Percentiles rank a stretch among this genome's conserved stretches.
These are phyloP conservation scores for Mycalesis mineus DNA, from an alignment of 2,888 invertebrate genomes.

Conservation along the genomic window DNA sequence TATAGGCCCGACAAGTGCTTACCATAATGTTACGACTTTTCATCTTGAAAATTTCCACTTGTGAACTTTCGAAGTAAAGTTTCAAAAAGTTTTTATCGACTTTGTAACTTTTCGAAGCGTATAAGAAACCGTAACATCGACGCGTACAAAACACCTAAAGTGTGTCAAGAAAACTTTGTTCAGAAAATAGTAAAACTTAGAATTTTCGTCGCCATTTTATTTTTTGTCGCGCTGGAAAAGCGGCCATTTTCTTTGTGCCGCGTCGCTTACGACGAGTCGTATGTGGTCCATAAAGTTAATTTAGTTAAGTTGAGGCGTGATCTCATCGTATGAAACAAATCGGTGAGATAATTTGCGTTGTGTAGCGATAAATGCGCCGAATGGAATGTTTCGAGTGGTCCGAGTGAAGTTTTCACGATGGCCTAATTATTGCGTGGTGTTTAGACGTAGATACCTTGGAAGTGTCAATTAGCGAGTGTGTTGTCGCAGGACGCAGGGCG, in stretches of 20 bases:
- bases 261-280: slow-evolving; percentile 74
- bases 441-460: slow-evolving; percentile 41
- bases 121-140: slow-evolving; percentile 41
- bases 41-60: slow-evolving; percentile 78
- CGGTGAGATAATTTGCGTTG: slow-evolving; percentile 57
- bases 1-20: slow-evolving; percentile 55
- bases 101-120: slow-evolving; percentile 59
- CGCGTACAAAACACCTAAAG: slow-evolving; percentile 45
- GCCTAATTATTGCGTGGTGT: slow-evolving; percentile 73
- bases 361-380: slow-evolving; percentile 40
- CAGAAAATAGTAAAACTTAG: slow-evolving; percentile 78
- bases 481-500: slow-evolving; percentile 64
- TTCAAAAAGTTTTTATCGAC: slow-evolving; percentile 65
- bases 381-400: slow-evolving; percentile 47
- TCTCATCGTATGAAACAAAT: slow-evolving; percentile 69
- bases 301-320: slow-evolving; percentile 74
- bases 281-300: slow-evolving; percentile 75
- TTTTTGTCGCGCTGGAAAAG: slow-evolving; percentile 80
- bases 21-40: slow-evolving; percentile 71
- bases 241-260: slow-evolving; percentile 80
- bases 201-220: slow-evolving; percentile 80
- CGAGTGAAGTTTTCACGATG: slow-evolving; percentile 57
- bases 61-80: slow-evolving; percentile 74
- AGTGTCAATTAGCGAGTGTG: slow-evolving; percentile 47
- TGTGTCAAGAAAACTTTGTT: slow-evolving; percentile 61